Evolutionary conservation across 2,888 invertebrate species (phyloP).

Genomic region (Horisme vitalbata): DNA sequence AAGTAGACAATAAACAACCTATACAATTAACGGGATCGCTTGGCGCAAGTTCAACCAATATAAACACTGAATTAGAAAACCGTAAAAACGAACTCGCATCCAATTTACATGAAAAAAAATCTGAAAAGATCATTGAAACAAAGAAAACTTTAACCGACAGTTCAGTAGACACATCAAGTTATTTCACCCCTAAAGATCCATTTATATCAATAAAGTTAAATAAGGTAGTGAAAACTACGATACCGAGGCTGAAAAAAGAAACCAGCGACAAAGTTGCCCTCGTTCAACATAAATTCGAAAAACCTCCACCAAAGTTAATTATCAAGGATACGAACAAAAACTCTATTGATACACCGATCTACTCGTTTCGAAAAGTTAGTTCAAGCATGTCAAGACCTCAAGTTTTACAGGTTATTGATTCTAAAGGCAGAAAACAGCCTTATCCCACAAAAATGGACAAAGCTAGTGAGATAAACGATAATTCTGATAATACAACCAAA

Average conservation of each 20-base stretch:
- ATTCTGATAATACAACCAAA: slow-evolving; percentile 32
- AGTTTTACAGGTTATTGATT: slow-evolving; percentile 84
- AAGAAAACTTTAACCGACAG: slow-evolving; percentile 39
- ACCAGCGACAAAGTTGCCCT: slow-evolving; percentile 60
- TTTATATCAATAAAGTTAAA: slow-evolving; percentile 77
- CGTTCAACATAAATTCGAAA: slow-evolving; percentile 63
- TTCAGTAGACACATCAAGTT: slow-evolving; percentile 59
- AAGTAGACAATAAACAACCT: slow-evolving; percentile 40
- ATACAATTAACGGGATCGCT: slow-evolving; percentile 12
- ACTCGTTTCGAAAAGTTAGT: slow-evolving; percentile 48
- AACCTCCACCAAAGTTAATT: slow-evolving; percentile 69
- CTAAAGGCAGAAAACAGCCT: slow-evolving; percentile 59
- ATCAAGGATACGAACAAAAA: slow-evolving; percentile 65
- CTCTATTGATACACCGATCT: slow-evolving; percentile 36
- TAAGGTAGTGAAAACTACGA: slow-evolving; percentile 71
- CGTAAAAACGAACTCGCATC: slow-evolving; percentile 24
- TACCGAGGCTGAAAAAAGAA: slow-evolving; percentile 69
- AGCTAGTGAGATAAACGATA: slow-evolving; percentile 33
- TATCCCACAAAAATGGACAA: slow-evolving; percentile 43
- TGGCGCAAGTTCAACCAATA: slow-evolving; percentile 31
- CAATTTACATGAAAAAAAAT: slow-evolving; percentile 28
- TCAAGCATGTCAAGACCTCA: slow-evolving; percentile 84
- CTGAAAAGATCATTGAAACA: slow-evolving; percentile 40
- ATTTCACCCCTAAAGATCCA: slow-evolving; percentile 64
- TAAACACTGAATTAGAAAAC: slow-evolving; percentile 28